These are phyloP conservation scores for Trachymyrmex cornetzi DNA, from an alignment of 1,140 invertebrate genomes.

Conservation along the genomic window DNA sequence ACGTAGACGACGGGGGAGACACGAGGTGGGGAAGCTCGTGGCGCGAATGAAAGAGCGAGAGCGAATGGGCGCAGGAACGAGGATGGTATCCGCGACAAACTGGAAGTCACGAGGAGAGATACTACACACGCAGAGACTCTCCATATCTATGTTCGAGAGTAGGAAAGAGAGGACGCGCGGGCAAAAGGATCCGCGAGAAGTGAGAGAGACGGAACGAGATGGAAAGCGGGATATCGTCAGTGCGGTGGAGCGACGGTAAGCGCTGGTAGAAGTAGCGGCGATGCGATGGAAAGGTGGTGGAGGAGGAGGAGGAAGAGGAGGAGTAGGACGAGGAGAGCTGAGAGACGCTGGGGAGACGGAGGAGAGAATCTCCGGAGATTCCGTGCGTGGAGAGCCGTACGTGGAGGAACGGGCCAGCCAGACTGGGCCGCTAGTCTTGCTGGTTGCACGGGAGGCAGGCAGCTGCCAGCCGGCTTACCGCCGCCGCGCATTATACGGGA, in stretches of 20 bases:
- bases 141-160: constrained; percentile 27
- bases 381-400: constrained; percentile 80
- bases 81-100: constrained; percentile 61
- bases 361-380: constrained; percentile 82
- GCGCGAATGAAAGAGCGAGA: constrained; percentile 32
- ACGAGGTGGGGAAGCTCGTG: constrained; percentile 49
- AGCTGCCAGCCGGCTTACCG: constrained; percentile 84
- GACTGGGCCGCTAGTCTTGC: constrained; percentile 81
- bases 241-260: constrained; percentile 46
- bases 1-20: constrained; percentile 25
- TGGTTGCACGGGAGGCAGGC: constrained; percentile 84
- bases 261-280: constrained; percentile 62
- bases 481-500: constrained; percentile 81
- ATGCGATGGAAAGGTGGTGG: constrained; percentile 23
- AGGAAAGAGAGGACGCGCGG: neutral
- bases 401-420: constrained; percentile 76
- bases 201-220: constrained; percentile 39
- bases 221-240: constrained; percentile 40
- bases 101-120: constrained; percentile 61
- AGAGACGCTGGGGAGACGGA: constrained; percentile 52
- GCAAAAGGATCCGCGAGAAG: constrained; percentile 15
- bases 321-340: constrained; percentile 32
- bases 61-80: constrained; percentile 25
- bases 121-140: constrained; percentile 50
- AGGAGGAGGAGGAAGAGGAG: constrained; percentile 21